Conservation (phyloP, 2,888 invertebrate genomes). For the Zele albiditarsus region DNA sequence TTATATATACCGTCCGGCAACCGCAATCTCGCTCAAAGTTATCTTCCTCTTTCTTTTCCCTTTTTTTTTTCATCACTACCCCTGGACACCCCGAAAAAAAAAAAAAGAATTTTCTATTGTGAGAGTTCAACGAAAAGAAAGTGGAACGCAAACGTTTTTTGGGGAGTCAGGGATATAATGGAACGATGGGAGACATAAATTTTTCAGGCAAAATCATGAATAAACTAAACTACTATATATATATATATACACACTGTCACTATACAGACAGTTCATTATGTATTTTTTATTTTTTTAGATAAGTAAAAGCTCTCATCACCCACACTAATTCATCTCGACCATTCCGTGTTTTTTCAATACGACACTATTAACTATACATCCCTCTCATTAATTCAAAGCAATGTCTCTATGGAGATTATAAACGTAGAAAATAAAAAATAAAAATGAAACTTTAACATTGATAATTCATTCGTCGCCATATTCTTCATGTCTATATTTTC, state of each 20-base stretch:
- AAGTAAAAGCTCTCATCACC: conserved; percentile 48
- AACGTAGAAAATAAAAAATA: too few relatives aligned
- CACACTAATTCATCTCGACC: conserved; percentile 41
- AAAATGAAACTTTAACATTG: too few relatives aligned
- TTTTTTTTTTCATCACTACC: conserved; percentile 1
- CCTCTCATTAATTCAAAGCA: neutral
- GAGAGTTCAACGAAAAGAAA: conserved; percentile 16
- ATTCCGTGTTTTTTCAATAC: conserved; percentile 32
- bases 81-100: neutral
- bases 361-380: conserved; percentile 54
- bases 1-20: conserved; percentile 9
- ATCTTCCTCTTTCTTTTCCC: neutral
- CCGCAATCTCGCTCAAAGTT: conserved; percentile 19
- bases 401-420: neutral
- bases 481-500: too few relatives aligned
- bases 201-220: conserved; percentile 44
- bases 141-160: conserved; percentile 13
- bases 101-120: neutral
- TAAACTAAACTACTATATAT: conserved; percentile 24
- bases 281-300: conserved; percentile 29
- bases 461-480: too few relatives aligned
- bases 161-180: conserved; percentile 24
- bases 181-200: conserved; percentile 36
- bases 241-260: neutral
- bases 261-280: conserved; percentile 45